Conservation (phyloP, 2,797 vertebrate species). For the Gallinago stenura region DNA sequence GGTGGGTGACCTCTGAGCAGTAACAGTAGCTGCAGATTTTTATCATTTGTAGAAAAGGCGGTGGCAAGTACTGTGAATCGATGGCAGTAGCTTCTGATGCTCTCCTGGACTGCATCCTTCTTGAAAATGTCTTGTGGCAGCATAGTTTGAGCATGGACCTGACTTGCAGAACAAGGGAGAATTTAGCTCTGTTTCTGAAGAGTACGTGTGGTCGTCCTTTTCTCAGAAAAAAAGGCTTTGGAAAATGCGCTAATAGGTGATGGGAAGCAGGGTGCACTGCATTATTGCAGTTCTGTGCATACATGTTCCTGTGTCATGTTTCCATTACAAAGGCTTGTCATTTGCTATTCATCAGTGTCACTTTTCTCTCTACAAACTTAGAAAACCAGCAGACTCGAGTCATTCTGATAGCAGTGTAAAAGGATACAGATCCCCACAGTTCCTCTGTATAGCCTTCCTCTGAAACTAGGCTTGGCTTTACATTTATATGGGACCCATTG, state of each 20-base stretch:
- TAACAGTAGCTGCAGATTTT: neutral
- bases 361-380: neutral
- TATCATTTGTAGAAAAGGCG: neutral
- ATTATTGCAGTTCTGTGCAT: neutral
- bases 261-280: neutral
- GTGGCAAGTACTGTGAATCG: neutral
- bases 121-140: neutral
- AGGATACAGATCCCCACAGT: neutral
- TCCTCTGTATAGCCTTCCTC: neutral
- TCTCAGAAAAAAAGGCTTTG: neutral
- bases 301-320: neutral
- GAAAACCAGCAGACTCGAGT: neutral
- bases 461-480: neutral
- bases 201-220: neutral
- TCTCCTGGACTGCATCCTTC: neutral
- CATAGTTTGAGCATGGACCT: neutral
- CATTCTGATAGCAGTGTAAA: neutral
- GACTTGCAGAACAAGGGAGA: neutral
- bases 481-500: neutral
- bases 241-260: neutral
- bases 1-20: neutral
- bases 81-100: neutral
- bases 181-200: neutral
- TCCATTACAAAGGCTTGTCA: neutral
- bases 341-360: neutral